phyloP scores from a whole-genome alignment of 1,140 invertebrate species.

The Procambarus clarkii region DNA sequence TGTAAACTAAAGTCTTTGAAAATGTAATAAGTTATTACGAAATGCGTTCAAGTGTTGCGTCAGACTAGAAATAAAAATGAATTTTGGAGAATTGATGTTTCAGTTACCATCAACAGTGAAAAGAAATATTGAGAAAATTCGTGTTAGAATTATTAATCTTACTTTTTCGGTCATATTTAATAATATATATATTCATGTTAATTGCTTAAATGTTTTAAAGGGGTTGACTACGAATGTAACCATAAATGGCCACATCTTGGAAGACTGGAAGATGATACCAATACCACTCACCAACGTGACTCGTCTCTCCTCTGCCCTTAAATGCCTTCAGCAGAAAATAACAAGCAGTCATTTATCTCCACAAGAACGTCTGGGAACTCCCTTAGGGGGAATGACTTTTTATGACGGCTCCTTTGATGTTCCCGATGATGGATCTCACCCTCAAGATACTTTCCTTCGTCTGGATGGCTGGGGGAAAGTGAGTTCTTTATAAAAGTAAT shows the following conservation, averaged over 20 bases:
- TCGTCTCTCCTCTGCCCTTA: conserved; percentile 2
- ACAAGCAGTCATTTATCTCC: neutral
- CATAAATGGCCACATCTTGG: conserved; percentile 74
- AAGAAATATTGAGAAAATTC: too few species aligned
- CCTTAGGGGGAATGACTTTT: conserved; percentile 69
- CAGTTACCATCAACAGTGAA: too few species aligned
- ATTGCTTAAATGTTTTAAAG: conserved; percentile 59
- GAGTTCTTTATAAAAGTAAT: neutral
- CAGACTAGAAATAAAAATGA: too few species aligned
- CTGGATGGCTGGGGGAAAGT: conserved; percentile 72
- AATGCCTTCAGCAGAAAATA: neutral
- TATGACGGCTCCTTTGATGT: conserved; percentile 20
- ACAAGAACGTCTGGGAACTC: conserved; percentile 25
- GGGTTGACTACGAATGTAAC: conserved; percentile 77
- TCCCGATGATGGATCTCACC: conserved; percentile 16
- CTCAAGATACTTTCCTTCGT: conserved; percentile 73
- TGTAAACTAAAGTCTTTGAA: too few species aligned
- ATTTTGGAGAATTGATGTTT: too few species aligned
- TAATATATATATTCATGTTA: too few species aligned
- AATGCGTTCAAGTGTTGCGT: too few species aligned
- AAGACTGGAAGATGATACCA: conserved; percentile 73
- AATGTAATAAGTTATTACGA: too few species aligned
- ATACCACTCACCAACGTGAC: conserved; percentile 54
- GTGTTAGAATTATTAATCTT: too few species aligned
- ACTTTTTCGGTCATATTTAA: too few species aligned